phyloP scores from a whole-genome alignment of 2,888 invertebrate species.

The Synanthedon myopaeformis region DNA sequence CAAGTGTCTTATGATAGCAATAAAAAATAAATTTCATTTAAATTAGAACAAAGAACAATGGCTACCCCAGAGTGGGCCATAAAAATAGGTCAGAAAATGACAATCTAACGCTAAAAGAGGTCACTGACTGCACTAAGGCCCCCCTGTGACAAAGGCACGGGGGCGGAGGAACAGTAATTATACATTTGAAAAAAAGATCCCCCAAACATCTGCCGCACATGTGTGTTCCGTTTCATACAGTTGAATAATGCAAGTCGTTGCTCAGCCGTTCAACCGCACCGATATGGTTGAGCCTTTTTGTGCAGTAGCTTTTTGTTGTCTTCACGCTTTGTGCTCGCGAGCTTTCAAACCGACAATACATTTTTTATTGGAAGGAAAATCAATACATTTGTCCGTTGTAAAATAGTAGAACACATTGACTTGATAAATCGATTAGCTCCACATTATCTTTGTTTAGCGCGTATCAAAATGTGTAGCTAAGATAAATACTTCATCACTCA shows the following conservation, averaged over 20 bases:
- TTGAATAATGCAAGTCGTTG: slow-evolving; percentile 56
- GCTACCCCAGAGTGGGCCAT: slow-evolving; percentile 4
- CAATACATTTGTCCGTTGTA: slow-evolving; percentile 38
- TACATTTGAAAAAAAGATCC: slow-evolving; percentile 55
- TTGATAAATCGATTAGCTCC: no score
- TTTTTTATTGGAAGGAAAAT: slow-evolving; percentile 54
- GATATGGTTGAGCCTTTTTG: slow-evolving; percentile 46
- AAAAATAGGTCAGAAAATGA: slow-evolving; percentile 48
- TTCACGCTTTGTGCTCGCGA: slow-evolving; percentile 56
- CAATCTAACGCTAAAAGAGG: slow-evolving; percentile 42
- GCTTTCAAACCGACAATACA: slow-evolving; percentile 55
- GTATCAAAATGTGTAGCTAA: slow-evolving; percentile 4
- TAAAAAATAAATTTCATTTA: no score
- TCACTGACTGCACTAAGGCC: slow-evolving; percentile 57
- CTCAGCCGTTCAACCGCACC: slow-evolving; percentile 40
- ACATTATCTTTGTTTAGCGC: no score
- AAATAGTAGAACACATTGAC: neutral
- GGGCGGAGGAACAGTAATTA: slow-evolving; percentile 39
- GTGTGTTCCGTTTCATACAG: slow-evolving; percentile 53
- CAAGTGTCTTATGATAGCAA: no score
- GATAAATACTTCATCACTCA: neutral
- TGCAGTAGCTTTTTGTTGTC: slow-evolving; percentile 57
- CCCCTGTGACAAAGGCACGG: slow-evolving; percentile 10
- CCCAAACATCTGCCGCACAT: slow-evolving; percentile 66
- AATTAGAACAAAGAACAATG: neutral